Evolutionary conservation across 2,113 vertebrate genomes (phyloP), one percentile per base, ranked within the genome.

Genomic region (Raja brachyura): DNA sequence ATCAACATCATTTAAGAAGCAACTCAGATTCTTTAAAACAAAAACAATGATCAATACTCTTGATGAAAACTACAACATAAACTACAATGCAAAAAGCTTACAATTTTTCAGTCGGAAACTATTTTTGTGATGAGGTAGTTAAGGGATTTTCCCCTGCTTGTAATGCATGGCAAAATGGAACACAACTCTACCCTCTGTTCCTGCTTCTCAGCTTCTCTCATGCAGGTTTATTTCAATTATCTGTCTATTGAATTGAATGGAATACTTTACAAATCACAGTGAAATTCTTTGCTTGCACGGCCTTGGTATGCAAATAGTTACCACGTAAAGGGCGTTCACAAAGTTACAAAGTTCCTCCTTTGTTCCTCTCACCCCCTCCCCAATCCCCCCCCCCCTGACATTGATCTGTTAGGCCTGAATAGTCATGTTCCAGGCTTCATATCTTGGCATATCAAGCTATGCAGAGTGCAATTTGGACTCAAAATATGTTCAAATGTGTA

Each of bases 391-490:
- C n/a, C n/a, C 39, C 39, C 39, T 48, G 3, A 48, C 39, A 48
- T 48, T 48, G 39, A 0, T 48, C 39, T 48, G 39, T 92, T 63
- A 73, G 90, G 31, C 68, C 18, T 25, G 33, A 92, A 54, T n/a
- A 92, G 20, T 73, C 90, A 88, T 59, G 31, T 88, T 88, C 59
- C 83, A 63, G 83, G 63, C 39, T 70, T 90, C 66, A 70, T 92
- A 73, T 48, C 25, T 28, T 74, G 66, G 66, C 90, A 39, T 92
- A 16, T 92, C 68, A 54, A 68, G 90, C 68, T 74, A 54, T 25
- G 68, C 90, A 54, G 90, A 73, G 73, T 68, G 90, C 90, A 92
- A 92, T 88, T 88, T 88, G 83, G 59, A 31, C n/a, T 88, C 83
- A 31, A 88, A 63, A 63, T 88, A 88, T 63, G 25, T 88, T 88